A percentile compares a stretch with the other conserved stretches of the same genome.
These are phyloP conservation scores for Hydractinia echinata DNA, from an alignment of 30 jellyfish, hydroid and myxozoan genomes.

Conservation along the genomic window DNA sequence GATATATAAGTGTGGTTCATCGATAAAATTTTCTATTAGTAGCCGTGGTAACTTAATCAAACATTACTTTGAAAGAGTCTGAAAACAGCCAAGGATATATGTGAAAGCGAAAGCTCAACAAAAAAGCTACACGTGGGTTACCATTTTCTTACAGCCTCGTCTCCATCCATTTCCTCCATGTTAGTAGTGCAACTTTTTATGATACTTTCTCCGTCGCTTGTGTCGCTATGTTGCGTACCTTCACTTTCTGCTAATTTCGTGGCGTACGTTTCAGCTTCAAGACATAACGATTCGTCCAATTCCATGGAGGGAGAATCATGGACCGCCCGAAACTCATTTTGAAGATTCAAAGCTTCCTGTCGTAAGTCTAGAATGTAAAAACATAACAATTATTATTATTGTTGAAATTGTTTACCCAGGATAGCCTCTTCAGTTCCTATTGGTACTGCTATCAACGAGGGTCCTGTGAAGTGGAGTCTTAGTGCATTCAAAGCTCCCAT, in stretches of 20 bases:
- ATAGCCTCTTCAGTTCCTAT: too few relatives aligned
- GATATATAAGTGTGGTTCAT: too few relatives aligned
- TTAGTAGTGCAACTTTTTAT: conserved; percentile 76
- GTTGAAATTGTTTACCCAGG: too few relatives aligned
- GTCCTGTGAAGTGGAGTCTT: too few relatives aligned
- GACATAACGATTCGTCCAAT: conserved; percentile 71
- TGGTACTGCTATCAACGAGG: too few relatives aligned
- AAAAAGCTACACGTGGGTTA: conserved; percentile 6
- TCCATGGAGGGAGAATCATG: conserved; percentile 81
- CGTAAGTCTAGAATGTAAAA: conserved; percentile 39
- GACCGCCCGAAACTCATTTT: conserved; percentile 65
- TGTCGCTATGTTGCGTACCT: conserved; percentile 44
- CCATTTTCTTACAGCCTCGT: conserved; percentile 92
- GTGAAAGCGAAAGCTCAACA: background rate
- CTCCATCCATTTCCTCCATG: conserved; percentile 81
- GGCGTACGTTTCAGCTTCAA: conserved; percentile 84
- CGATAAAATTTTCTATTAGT: too few relatives aligned
- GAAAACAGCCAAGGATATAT: background rate
- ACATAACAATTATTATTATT: too few relatives aligned
- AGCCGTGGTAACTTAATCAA: background rate
- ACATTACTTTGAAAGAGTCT: background rate
- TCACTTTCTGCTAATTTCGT: conserved; percentile 61
- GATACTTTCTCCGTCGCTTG: conserved; percentile 75
- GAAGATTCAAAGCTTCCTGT: conserved; percentile 71
- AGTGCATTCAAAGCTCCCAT: too few relatives aligned